A percentile compares a stretch with the other conserved stretches of the same genome.
phyloP scores from a whole-genome alignment of 2,113 vertebrate species.

The Zosterops hypoxanthus region DNA sequence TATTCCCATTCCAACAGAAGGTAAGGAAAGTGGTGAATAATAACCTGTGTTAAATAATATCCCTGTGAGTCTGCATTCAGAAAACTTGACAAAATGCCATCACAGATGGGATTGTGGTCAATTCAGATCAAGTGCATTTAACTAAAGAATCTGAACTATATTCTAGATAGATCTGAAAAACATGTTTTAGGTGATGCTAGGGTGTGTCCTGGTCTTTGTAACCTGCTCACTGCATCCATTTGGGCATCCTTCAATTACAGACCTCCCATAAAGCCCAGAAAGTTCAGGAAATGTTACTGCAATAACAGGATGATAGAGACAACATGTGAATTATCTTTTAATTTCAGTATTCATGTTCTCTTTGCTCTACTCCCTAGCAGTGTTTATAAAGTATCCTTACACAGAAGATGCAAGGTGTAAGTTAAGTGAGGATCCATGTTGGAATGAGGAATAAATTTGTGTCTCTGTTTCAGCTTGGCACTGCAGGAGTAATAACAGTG shows the following conservation, averaged over 20 bases:
- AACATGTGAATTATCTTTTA: background rate
- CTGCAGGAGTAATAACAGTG: background rate
- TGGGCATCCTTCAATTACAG: background rate
- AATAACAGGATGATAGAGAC: background rate
- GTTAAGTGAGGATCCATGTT: background rate
- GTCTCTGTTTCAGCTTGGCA: background rate
- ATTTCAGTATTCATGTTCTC: background rate
- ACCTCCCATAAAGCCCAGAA: background rate
- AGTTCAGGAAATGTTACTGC: background rate
- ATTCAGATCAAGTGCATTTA: background rate
- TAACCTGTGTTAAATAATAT: background rate
- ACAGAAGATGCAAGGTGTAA: background rate
- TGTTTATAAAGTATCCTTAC: background rate
- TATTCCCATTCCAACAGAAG: background rate
- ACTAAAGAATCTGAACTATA: background rate
- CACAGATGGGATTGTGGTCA: background rate
- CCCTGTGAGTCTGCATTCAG: background rate
- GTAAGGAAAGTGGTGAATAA: background rate
- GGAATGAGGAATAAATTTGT: background rate
- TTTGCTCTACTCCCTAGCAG: background rate
- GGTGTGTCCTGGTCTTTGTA: background rate
- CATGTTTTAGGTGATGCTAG: too few relatives aligned
- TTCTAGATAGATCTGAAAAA: background rate
- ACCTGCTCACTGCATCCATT: background rate
- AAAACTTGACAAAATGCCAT: fast-evolving